Conservation (phyloP, 2,888 invertebrate genomes). For the Oegoconia quadripuncta region DNA sequence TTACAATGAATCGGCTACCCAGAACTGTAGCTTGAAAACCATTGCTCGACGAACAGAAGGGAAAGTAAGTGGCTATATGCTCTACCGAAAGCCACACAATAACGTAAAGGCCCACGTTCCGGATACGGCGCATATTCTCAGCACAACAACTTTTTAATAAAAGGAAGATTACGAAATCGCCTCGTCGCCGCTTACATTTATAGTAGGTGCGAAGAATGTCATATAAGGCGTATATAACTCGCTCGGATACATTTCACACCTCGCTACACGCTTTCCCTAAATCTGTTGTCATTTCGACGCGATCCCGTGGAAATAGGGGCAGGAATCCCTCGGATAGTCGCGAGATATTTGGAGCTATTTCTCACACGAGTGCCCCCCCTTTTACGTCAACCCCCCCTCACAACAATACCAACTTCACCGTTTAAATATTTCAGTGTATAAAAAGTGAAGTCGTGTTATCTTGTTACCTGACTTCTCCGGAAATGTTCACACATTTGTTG, state of each 20-base stretch:
- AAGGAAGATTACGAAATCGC: conserved; percentile 64
- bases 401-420: conserved; percentile 40
- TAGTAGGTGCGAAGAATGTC: conserved; percentile 68
- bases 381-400: conserved; percentile 13
- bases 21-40: neutral
- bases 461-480: conserved; percentile 47
- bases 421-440: conserved; percentile 69
- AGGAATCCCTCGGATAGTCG: conserved; percentile 67
- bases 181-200: conserved; percentile 62
- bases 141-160: conserved; percentile 69
- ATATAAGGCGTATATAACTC: conserved; percentile 66
- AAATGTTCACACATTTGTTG: too few species aligned
- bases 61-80: conserved; percentile 6
- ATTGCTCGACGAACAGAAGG: neutral
- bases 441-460: conserved; percentile 62
- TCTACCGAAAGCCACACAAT: conserved; percentile 2
- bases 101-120: conserved; percentile 15
- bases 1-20: conserved; percentile 8
- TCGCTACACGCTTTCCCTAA: conserved; percentile 75
- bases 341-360: conserved; percentile 70
- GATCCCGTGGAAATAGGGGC: conserved; percentile 70
- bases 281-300: conserved; percentile 75
- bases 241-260: conserved; percentile 75
- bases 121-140: conserved; percentile 28
- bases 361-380: conserved; percentile 53